Conservation (phyloP, 2,888 invertebrate species). For the Apocheima hispidaria region DNA sequence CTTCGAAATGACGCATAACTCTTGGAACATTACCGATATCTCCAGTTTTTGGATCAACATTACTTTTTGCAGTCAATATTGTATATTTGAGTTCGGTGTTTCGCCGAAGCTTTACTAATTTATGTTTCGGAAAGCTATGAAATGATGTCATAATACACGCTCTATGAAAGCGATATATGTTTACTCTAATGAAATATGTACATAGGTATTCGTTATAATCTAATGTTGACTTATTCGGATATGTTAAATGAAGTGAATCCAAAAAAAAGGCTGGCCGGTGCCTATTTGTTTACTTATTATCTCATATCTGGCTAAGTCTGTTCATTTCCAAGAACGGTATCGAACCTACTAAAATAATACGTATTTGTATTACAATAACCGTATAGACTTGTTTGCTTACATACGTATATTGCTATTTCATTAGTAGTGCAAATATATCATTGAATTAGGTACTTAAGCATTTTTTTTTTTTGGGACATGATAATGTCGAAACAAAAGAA, state of each 20-base stretch:
- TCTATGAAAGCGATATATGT: background rate
- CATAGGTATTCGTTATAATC: background rate
- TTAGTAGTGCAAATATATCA: constrained; percentile 32
- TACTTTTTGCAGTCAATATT: constrained; percentile 39
- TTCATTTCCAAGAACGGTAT: constrained; percentile 29
- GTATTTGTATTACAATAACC: constrained; percentile 33
- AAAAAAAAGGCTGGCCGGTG: constrained; percentile 14
- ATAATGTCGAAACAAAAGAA: background rate
- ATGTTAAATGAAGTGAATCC: constrained; percentile 13
- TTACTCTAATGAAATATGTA: background rate
- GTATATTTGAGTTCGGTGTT: constrained; percentile 24
- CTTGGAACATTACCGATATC: constrained; percentile 27
- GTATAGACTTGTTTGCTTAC: constrained; percentile 25
- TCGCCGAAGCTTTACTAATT: constrained; percentile 13
- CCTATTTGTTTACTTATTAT: constrained; percentile 12
- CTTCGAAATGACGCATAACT: constrained; percentile 27
- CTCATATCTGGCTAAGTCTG: constrained; percentile 2
- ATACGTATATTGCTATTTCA: constrained; percentile 28
- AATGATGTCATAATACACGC: background rate
- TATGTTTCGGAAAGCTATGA: background rate
- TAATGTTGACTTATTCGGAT: constrained; percentile 10
- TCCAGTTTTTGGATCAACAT: constrained; percentile 54
- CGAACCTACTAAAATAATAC: constrained; percentile 11
- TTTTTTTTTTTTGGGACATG: background rate
- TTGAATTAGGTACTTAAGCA: constrained; percentile 24